Evolutionary conservation across 1,140 invertebrate species (phyloP).

Genomic region (Sweltsa coloradensis): DNA sequence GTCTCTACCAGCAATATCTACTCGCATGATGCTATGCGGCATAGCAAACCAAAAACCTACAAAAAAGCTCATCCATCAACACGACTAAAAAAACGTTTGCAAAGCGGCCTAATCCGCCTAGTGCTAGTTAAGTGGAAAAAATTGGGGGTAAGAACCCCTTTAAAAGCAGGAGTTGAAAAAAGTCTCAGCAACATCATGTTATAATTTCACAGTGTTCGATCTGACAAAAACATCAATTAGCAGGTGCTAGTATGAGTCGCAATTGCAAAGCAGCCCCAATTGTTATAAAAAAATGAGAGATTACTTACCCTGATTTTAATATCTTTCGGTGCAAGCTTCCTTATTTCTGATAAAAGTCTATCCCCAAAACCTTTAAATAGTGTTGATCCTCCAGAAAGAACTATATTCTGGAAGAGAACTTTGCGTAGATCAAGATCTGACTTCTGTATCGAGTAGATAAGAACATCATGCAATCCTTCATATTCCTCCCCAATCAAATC

Average conservation of each 20-base stretch:
- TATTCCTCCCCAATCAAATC: slow-evolving; percentile 97
- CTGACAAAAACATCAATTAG: too few species aligned
- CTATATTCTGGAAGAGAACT: slow-evolving; percentile 95
- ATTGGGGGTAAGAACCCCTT: too few species aligned
- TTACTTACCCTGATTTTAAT: slow-evolving; percentile 93
- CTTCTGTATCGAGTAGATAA: slow-evolving; percentile 89
- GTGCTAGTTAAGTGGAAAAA: too few species aligned
- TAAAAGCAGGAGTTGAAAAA: too few species aligned
- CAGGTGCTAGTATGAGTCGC: too few species aligned
- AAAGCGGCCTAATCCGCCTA: too few species aligned
- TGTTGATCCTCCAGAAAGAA: slow-evolving; percentile 95
- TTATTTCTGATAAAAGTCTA: slow-evolving; percentile 82
- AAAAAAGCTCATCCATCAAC: too few species aligned
- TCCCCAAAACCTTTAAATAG: slow-evolving; percentile 96
- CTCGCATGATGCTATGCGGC: slow-evolving; percentile 96
- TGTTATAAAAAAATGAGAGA: too few species aligned
- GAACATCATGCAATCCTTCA: slow-evolving; percentile 94
- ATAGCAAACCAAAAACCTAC: slow-evolving; percentile 98
- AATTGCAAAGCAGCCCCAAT: too few species aligned
- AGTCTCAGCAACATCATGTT: too few species aligned
- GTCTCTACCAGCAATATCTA: slow-evolving; percentile 95
- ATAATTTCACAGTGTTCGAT: too few species aligned
- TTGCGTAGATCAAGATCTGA: slow-evolving; percentile 97
- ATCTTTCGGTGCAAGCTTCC: slow-evolving; percentile 89
- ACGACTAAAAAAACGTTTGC: too few species aligned